Conservation (phyloP, 2,888 invertebrate genomes). For the Acanthosepion pharaonis region DNA sequence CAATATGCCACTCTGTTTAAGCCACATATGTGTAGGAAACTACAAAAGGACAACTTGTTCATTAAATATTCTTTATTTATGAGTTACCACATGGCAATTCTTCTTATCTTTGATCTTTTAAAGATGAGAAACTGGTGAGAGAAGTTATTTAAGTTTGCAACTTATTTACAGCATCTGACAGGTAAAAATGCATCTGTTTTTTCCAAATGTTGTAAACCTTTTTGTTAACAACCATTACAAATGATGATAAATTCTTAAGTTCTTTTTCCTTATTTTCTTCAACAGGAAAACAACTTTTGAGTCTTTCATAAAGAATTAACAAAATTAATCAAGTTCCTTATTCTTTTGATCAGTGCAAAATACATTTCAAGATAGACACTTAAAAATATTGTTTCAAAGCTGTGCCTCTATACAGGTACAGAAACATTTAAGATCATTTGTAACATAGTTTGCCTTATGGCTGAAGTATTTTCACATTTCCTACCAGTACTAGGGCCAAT, state of each 20-base stretch:
- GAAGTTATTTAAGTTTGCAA: not conserved
- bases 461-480: not conserved
- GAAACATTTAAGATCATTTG: too few relatives aligned
- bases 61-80: not conserved
- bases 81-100: not conserved
- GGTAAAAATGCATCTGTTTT: too few relatives aligned
- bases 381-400: not conserved
- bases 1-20: not conserved
- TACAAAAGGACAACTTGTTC: not conserved
- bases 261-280: too few relatives aligned
- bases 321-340: not conserved
- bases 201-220: too few relatives aligned
- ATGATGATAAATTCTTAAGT: too few relatives aligned
- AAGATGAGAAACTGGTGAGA: not conserved
- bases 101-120: not conserved
- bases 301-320: too few relatives aligned
- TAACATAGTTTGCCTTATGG: not conserved
- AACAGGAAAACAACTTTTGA: too few relatives aligned
- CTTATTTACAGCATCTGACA: not conserved
- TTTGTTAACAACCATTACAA: too few relatives aligned
- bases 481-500: not conserved
- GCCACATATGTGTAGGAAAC: not conserved
- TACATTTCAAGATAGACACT: not conserved
- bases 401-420: not conserved
- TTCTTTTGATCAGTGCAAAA: not conserved